Conservation (phyloP, 2,888 invertebrate species). For the Arenicola marina region DNA sequence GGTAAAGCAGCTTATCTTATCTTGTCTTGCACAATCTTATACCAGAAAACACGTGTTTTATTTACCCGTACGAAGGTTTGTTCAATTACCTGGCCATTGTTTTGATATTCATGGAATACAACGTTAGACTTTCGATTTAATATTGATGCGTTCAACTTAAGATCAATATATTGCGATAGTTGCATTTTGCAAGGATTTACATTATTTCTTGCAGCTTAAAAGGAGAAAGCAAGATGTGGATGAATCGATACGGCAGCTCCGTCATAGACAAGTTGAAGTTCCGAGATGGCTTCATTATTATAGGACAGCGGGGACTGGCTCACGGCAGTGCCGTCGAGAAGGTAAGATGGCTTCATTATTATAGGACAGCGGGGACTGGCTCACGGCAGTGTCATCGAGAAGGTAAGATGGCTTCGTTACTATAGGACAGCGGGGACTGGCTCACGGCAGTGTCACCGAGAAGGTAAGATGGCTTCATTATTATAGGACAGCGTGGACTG, state of each 20-base stretch:
- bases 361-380: too few relatives aligned
- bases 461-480: too few relatives aligned
- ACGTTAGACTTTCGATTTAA: background rate
- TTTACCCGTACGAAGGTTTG: too few relatives aligned
- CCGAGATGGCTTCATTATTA: constrained; percentile 54
- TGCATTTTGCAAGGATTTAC: background rate
- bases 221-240: constrained; percentile 46
- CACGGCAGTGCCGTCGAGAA: constrained; percentile 54
- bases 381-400: too few relatives aligned
- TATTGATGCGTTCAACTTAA: background rate
- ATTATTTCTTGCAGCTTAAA: constrained; percentile 41
- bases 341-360: too few relatives aligned
- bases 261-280: constrained; percentile 47
- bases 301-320: constrained; percentile 53
- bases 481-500: too few relatives aligned
- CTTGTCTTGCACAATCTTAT: too few relatives aligned
- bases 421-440: too few relatives aligned
- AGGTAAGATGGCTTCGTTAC: too few relatives aligned
- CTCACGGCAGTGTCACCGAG: too few relatives aligned
- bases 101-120: background rate
- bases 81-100: background rate
- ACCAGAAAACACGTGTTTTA: too few relatives aligned
- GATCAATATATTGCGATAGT: background rate
- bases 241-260: constrained; percentile 52
- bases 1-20: too few relatives aligned